Conservation (phyloP, 2,113 vertebrate genomes). For the Tenrec ecaudatus region DNA sequence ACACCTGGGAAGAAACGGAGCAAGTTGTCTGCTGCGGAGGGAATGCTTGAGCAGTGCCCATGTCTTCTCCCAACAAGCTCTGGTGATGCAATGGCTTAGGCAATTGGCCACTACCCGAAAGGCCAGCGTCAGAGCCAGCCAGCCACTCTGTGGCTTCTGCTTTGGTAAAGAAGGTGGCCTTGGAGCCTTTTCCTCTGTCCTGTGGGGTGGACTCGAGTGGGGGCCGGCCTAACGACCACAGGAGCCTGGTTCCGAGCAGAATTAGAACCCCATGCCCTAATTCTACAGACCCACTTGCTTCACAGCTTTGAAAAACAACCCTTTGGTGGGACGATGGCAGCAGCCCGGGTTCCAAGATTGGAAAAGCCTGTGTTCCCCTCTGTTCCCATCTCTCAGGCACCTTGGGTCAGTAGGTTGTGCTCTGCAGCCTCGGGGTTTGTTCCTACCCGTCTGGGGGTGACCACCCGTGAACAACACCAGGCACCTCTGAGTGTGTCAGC, state of each 20-base stretch:
- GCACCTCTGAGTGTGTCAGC: background rate
- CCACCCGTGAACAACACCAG: fast-evolving
- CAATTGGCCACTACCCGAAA: background rate
- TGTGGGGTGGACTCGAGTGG: no score
- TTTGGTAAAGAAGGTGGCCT: background rate
- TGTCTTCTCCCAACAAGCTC: background rate
- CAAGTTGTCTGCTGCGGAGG: no score
- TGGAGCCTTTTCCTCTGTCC: background rate
- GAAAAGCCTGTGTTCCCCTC: fast-evolving
- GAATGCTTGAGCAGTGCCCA: no score
- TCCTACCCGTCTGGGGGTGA: background rate
- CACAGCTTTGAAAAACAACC: background rate
- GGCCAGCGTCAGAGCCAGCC: background rate
- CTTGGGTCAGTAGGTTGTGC: no score
- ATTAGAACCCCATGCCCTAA: no score
- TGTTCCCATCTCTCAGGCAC: fast-evolving
- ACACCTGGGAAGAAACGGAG: no score
- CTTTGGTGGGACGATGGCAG: background rate
- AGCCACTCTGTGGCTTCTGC: background rate
- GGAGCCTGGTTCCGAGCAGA: no score
- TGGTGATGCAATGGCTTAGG: background rate
- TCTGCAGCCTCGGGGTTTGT: background rate
- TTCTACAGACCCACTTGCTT: fast-evolving
- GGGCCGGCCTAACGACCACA: no score
- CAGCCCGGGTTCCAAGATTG: no score